Percentiles rank a stretch among this genome's conserved stretches.
Conservation (phyloP, 35 echinoderm and acorn worm genomes). For the Patiria miniata region DNA sequence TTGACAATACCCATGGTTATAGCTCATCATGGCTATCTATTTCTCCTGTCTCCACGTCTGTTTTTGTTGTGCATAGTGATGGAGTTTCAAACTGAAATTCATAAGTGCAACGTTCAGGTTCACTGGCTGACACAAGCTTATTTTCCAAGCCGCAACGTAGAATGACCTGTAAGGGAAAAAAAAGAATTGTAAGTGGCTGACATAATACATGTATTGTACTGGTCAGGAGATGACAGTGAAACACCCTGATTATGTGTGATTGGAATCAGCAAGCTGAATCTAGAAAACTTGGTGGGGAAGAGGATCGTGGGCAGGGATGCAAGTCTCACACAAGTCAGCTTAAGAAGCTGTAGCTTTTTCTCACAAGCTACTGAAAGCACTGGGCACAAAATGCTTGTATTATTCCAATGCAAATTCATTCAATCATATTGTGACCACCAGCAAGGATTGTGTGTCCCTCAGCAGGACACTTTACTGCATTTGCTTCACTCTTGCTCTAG, state of each 20-base stretch:
- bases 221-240: too few relatives aligned
- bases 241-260: too few relatives aligned
- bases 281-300: too few relatives aligned
- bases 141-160: slow-evolving; percentile 67
- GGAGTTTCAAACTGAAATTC: slow-evolving; percentile 74
- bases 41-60: slow-evolving; percentile 36
- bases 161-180: slow-evolving; percentile 32
- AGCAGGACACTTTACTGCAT: neutral
- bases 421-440: too few relatives aligned
- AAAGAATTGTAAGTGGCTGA: neutral
- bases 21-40: slow-evolving; percentile 69
- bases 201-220: too few relatives aligned
- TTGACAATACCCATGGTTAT: slow-evolving; percentile 27
- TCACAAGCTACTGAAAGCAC: too few relatives aligned
- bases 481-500: too few relatives aligned
- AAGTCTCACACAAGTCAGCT: too few relatives aligned
- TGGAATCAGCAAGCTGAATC: too few relatives aligned
- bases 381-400: neutral
- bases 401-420: too few relatives aligned
- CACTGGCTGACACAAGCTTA: slow-evolving; percentile 35
- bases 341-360: too few relatives aligned
- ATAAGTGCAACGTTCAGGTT: slow-evolving; percentile 61
- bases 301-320: too few relatives aligned
- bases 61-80: slow-evolving; percentile 52
- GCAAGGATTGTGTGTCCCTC: neutral